phyloP scores from a whole-genome alignment of 1,140 invertebrate genomes.

The Drosophila erecta region DNA sequence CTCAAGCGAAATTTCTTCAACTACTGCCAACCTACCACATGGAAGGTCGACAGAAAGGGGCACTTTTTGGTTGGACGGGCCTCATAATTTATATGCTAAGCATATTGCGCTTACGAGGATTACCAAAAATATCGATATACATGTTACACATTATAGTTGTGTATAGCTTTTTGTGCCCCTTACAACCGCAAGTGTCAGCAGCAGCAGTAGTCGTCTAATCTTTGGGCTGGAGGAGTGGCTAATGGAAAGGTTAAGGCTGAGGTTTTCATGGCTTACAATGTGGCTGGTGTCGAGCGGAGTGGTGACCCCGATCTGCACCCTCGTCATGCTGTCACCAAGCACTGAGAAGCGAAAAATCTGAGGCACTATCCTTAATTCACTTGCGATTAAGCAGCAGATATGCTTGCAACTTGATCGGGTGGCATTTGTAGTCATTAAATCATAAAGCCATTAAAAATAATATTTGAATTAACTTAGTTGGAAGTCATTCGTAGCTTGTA shows the following conservation, averaged over 20 bases:
- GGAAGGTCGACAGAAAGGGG: conserved; percentile 7
- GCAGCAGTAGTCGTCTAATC: not conserved
- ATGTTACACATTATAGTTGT: conserved; percentile 36
- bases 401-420: too few species aligned
- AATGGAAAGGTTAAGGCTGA: conserved; percentile 38
- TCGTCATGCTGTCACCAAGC: conserved; percentile 1
- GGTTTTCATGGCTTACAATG: conserved; percentile 1
- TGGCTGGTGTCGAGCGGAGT: not conserved
- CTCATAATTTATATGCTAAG: conserved; percentile 81
- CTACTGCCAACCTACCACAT: conserved; percentile 37
- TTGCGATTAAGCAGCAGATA: not conserved
- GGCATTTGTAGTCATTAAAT: too few species aligned
- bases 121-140: conserved; percentile 54
- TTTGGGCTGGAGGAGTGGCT: conserved; percentile 4
- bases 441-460: too few species aligned
- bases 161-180: not conserved
- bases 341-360: not conserved
- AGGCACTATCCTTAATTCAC: not conserved
- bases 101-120: conserved; percentile 75
- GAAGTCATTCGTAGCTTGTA: too few species aligned
- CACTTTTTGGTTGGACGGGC: conserved; percentile 9
- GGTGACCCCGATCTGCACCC: conserved; percentile 5
- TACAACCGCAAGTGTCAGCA: conserved; percentile 9
- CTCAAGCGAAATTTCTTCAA: conserved; percentile 55
- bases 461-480: too few species aligned